Conservation (phyloP, 2,113 vertebrate genomes). For the Corythornis cristatus region DNA sequence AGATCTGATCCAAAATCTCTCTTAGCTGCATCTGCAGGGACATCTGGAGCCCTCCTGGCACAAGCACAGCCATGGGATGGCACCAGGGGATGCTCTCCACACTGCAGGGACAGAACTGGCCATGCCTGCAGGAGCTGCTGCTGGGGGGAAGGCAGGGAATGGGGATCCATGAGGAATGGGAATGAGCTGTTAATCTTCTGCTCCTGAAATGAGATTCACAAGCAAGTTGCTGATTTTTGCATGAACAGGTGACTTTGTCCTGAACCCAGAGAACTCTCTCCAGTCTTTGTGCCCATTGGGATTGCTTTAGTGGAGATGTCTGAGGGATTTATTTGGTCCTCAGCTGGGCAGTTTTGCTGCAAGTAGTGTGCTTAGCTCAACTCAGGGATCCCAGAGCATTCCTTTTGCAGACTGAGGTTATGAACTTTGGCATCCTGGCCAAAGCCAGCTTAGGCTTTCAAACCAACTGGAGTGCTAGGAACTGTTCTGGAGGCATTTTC, state of each 20-base stretch:
- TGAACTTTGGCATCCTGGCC: background rate
- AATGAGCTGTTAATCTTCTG: slow-evolving; percentile 23
- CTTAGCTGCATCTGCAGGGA: background rate
- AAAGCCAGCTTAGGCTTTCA: background rate
- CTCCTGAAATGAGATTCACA: slow-evolving; percentile 11
- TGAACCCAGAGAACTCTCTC: background rate
- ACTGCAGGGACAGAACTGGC: background rate
- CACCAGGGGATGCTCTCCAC: background rate
- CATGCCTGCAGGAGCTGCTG: slow-evolving; percentile 10
- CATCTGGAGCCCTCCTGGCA: background rate
- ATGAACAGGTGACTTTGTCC: slow-evolving; percentile 52
- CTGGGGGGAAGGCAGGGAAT: background rate
- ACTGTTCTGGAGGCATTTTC: background rate
- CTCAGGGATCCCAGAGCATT: background rate
- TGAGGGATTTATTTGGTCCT: slow-evolving; percentile 6
- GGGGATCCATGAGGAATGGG: slow-evolving; percentile 35
- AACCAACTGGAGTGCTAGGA: background rate
- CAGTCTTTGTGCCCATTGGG: background rate
- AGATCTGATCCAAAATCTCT: background rate
- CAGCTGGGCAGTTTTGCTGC: background rate
- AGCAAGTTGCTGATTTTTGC: slow-evolving; percentile 67
- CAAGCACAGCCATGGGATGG: background rate
- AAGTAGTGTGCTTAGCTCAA: background rate
- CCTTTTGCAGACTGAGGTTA: background rate
- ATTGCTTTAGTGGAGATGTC: slow-evolving; percentile 2